Evolutionary conservation across 2,888 invertebrate genomes (phyloP), one percentile per base, ranked within the genome.

Genomic region (Doris montereyensis): DNA sequence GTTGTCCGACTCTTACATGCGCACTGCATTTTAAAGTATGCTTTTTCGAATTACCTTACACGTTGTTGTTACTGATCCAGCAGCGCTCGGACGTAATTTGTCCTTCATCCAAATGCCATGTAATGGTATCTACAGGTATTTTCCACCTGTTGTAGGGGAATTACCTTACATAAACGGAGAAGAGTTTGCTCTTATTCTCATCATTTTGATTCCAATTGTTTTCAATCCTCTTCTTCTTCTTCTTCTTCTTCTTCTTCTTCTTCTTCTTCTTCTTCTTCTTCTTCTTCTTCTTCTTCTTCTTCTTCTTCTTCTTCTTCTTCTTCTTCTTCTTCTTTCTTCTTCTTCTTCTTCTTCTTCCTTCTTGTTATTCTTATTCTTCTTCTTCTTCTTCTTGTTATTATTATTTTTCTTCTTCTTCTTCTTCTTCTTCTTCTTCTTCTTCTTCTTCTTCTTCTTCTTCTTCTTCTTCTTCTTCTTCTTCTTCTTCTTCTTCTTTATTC

Each of bases 391-490:
- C 17, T 41, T 24, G 13, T 62, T 62, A 8, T 62, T 24, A 8
- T 62, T 24, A 8, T 62, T 24, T 21, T 62, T 24, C 62, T 62
- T 24, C 62, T 62, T 24, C 62, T 62, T 24, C 62, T 62, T 24
- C 62, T 62, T 21, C 21, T 62, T 21, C 21, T 62, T 21, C 21
- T 62, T 21, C 21, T 62, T 21, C 21, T 62, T 21, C 21, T n/a
- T 24, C 62, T 62, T 24, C 62, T 62, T 24, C 62, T 62, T 24
- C 62, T 62, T 24, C 62, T 62, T 24, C 62, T 62, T 24, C 62
- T 24, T 21, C 21, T 62, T n/a, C 21, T 62, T n/a, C 21, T 62
- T n/a, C 21, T 62, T n/a, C 21, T 62, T n/a, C 21, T 62, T n/a
- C 21, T 62, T n/a, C 21, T 62, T n/a, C 21, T 62, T n/a, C 21